These are phyloP conservation scores for Lepisosteus osseus DNA, from an alignment of 2,113 vertebrate genomes.

Conservation along the genomic window DNA sequence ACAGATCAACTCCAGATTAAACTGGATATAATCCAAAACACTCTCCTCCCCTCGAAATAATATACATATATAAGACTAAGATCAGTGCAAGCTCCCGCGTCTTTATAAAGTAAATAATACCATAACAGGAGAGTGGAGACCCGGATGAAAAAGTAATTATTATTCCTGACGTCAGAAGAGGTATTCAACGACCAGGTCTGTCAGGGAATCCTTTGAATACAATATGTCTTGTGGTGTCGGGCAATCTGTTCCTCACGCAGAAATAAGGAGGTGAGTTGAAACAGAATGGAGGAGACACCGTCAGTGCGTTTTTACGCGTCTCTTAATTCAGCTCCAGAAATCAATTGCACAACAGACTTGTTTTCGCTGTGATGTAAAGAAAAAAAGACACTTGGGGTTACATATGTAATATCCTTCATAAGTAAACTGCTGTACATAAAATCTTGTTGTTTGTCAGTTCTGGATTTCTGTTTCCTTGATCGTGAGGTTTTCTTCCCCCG, in stretches of 20 bases:
- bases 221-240: constrained; percentile 36
- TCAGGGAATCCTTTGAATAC: constrained; percentile 32
- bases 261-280: constrained; percentile 41
- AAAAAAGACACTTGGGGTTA: no score
- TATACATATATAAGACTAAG: constrained; percentile 10
- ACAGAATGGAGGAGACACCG: constrained; percentile 27
- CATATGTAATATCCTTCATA: no score
- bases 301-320: constrained; percentile 18
- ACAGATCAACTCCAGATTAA: constrained; percentile 25
- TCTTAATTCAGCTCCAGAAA: not conserved
- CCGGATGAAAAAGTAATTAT: constrained; percentile 59
- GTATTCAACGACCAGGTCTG: constrained; percentile 38
- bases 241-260: constrained; percentile 24
- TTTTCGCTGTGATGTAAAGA: no score
- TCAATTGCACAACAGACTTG: no score
- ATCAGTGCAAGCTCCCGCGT: constrained; percentile 25
- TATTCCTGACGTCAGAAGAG: constrained; percentile 64
- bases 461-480: no score
- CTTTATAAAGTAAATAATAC: constrained; percentile 37
- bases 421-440: no score
- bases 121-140: constrained; percentile 43
- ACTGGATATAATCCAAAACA: constrained; percentile 20
- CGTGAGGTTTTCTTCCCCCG: no score
- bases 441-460: no score
- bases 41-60: constrained; percentile 23